Evolutionary conservation across 2,888 invertebrate species (phyloP).

Genomic region (Teinopalpus imperialis): DNA sequence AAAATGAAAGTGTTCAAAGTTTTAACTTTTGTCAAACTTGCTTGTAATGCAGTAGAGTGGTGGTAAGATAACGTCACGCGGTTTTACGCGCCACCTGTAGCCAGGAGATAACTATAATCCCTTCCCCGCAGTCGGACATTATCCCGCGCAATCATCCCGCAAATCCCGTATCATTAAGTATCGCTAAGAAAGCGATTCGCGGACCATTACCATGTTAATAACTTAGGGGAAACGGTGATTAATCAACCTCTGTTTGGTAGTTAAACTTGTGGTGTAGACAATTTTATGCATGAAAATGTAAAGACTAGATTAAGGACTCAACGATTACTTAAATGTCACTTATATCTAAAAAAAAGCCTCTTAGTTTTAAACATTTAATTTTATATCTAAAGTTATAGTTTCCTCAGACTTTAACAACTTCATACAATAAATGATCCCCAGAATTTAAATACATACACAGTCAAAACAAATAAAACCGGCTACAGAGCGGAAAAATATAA

Average conservation of each 20-base stretch:
- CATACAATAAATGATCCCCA: too few species aligned
- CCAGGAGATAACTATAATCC: conserved; percentile 56
- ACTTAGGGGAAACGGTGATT: conserved; percentile 73
- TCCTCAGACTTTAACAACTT: too few species aligned
- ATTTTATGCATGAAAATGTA: conserved; percentile 73
- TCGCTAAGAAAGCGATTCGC: conserved; percentile 79
- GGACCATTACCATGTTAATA: conserved; percentile 81
- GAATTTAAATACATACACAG: too few species aligned
- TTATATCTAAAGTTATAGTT: too few species aligned
- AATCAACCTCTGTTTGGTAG: conserved; percentile 60
- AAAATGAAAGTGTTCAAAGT: too few species aligned
- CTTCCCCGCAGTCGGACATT: conserved; percentile 40
- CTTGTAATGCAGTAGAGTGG: conserved; percentile 7
- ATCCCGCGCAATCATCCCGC: conserved; percentile 68
- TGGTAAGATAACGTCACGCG: conserved; percentile 17
- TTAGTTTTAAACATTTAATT: too few species aligned
- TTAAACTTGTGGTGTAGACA: conserved; percentile 61
- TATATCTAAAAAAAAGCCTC: too few species aligned
- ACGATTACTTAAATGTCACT: neutral
- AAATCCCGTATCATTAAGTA: conserved; percentile 79
- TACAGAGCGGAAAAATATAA: conserved; percentile 4
- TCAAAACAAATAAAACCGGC: neutral
- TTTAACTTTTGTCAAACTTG: too few species aligned
- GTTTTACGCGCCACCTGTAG: conserved; percentile 44
- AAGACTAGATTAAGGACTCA: conserved; percentile 45